Base-by-base conservation (phyloP, 2,888 invertebrate genomes). In the Hesperia comma region DNA sequence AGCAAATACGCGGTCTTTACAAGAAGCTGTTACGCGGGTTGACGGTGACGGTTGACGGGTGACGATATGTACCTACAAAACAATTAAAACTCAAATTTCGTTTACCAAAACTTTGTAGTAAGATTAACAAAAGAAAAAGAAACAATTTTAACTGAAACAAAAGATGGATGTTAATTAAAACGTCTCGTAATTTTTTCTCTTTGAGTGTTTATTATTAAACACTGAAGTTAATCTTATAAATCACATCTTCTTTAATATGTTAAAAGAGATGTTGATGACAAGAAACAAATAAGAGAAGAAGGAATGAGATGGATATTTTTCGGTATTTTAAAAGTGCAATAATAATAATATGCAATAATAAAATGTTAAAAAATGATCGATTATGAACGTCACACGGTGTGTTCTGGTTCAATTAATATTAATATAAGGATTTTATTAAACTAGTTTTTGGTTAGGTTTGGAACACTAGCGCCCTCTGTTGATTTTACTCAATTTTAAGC, bases 401-500 rank as follows among this genome's bases (percentile, higher is more conserved):
- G 6, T n/a, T 26, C 54, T 54, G 33, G 32, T 79, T 82, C 81
- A 77, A 80, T 68, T 74, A 70, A 64, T 21, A 68, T 73, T 75
- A 73, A 70, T 68, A 70, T 72, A 58, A 40, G 37, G 49, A 49
- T 49, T 49, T 49, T 70, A 66, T 68, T 69, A 70, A 71, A 74
- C 73, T 71, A 51, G 41, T 62, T 64, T 63, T 57, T 73, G 66
- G 71, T 67, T 69, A 70, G 71, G 71, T 66, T 77, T 77, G 72
- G 76, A 74, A 72, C 62, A 72, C 74, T 73, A 76, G 75, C 71
- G 69, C 37, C 71, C 72, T 72, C 75, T 77, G 76, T 82, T 81
- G 74, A 77, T 19, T 76, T 68, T 69, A 75, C 62, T 77, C 78
- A 77, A 79, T 79, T 77, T 77, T 76, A 78, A 76, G 78, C 81